These are phyloP conservation scores for Leptinotarsa lineolata DNA, from an alignment of 1,140 invertebrate genomes.

Conservation along the genomic window DNA sequence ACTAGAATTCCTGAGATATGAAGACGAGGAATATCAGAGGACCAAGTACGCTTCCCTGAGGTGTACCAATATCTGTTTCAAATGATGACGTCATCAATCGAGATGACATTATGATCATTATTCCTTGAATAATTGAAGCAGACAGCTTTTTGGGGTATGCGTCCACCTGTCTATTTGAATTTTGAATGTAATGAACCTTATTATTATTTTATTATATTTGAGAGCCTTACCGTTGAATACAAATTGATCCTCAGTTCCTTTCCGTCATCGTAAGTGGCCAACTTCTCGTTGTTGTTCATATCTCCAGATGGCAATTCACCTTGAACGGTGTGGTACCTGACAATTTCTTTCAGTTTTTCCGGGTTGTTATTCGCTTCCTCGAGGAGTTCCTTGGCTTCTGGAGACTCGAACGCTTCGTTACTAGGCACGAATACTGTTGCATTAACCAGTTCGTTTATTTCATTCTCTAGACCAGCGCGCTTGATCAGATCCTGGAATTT, in stretches of 20 bases:
- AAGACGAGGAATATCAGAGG: no score
- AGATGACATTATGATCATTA: no score
- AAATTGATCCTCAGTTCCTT: conserved; percentile 62
- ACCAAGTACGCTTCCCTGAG: no score
- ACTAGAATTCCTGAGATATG: no score
- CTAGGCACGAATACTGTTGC: conserved; percentile 68
- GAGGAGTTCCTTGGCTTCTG: conserved; percentile 54
- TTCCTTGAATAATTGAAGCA: no score
- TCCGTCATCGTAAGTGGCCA: conserved; percentile 57
- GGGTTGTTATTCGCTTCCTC: conserved; percentile 55
- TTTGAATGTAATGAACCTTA: no score
- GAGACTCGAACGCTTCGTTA: conserved; percentile 63
- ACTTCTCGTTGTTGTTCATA: conserved; percentile 59
- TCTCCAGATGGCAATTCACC: conserved; percentile 59
- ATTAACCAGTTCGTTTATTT: conserved; percentile 62
- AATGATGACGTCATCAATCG: no score
- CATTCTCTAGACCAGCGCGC: conserved; percentile 62
- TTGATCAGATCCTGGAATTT: conserved; percentile 59
- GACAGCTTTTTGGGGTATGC: no score
- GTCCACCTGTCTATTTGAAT: no score
- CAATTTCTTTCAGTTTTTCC: conserved; percentile 59
- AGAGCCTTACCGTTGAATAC: conserved; percentile 58
- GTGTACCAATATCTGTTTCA: no score
- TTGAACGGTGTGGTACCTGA: conserved; percentile 64
- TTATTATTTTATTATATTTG: no score